Percentiles rank a stretch among this genome's conserved stretches.
Conservation (phyloP, 2,113 vertebrate species). For the Potamarius usumacintae region DNA sequence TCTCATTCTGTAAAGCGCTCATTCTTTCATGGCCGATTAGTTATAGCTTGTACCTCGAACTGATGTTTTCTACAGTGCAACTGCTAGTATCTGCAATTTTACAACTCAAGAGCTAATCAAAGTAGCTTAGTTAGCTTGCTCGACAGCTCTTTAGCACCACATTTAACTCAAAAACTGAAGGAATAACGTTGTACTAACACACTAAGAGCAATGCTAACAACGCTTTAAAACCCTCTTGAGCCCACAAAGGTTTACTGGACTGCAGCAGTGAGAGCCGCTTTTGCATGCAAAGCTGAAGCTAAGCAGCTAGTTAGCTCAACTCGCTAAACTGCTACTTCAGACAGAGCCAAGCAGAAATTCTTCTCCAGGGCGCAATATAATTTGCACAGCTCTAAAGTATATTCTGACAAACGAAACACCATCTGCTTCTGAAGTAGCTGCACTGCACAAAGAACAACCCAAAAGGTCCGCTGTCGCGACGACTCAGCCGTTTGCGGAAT, state of each 20-base stretch:
- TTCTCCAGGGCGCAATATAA: neutral
- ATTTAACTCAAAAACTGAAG: neutral
- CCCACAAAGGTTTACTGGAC: neutral
- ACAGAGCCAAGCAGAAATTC: neutral
- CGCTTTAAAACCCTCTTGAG: neutral
- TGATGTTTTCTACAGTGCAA: neutral
- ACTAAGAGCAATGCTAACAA: neutral
- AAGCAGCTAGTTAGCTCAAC: conserved; percentile 9
- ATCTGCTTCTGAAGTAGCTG: neutral
- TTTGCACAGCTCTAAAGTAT: neutral
- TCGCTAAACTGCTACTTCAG: neutral
- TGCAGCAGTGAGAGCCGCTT: neutral
- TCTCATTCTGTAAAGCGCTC: conserved; percentile 40
- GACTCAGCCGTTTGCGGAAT: neutral
- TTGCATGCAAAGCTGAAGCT: neutral
- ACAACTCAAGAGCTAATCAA: neutral
- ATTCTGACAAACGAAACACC: neutral
- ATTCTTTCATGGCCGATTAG: conserved; percentile 36
- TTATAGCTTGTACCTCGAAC: neutral
- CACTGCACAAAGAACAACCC: neutral
- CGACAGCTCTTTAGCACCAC: neutral
- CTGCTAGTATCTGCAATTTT: neutral
- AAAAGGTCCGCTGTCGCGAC: neutral
- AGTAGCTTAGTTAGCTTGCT: neutral
- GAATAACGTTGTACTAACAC: neutral